A percentile compares a stretch with the other conserved stretches of the same genome.
Conservation (phyloP, 2,113 vertebrate genomes). For the Columba janthina region DNA sequence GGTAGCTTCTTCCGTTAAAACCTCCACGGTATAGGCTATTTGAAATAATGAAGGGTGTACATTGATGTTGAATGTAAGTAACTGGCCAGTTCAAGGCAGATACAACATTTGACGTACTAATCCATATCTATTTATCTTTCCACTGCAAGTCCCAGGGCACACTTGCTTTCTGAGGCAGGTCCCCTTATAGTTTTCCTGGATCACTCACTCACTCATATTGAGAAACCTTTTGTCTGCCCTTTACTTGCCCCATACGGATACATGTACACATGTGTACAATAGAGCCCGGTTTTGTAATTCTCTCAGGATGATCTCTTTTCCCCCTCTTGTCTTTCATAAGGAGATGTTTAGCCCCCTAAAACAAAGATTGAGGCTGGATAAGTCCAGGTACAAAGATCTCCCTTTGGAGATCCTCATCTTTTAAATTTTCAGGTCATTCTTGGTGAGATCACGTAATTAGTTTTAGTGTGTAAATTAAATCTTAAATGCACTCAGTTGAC, state of each 20-base stretch:
- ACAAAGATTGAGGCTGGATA: conserved; percentile 48
- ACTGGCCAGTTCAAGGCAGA: conserved; percentile 42
- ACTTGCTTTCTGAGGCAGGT: conserved; percentile 8
- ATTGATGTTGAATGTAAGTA: conserved; percentile 49
- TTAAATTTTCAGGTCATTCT: conserved; percentile 59
- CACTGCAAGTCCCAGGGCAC: conserved; percentile 1
- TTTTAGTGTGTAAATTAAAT: conserved; percentile 73
- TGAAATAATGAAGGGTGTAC: conserved; percentile 69
- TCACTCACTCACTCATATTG: not conserved
- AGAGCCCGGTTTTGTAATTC: conserved; percentile 25
- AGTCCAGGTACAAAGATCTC: conserved; percentile 26
- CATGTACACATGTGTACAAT: not conserved
- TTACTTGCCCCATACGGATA: not conserved
- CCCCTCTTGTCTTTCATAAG: not conserved
- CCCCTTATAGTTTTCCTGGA: not conserved
- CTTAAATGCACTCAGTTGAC: conserved; percentile 74
- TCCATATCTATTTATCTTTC: conserved; percentile 66
- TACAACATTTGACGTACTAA: conserved; percentile 39
- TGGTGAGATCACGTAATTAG: conserved; percentile 59
- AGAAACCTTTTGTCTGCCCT: not conserved
- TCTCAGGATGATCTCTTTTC: conserved; percentile 40
- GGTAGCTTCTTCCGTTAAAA: conserved; percentile 12
- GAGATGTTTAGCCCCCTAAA: not conserved
- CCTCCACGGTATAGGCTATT: not conserved
- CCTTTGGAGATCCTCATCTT: conserved; percentile 47